Percentiles rank a stretch among this genome's conserved stretches.
These are phyloP conservation scores for Aurelia sp. DNA, from an alignment of 30 jellyfish, hydroid and myxozoan species.

Conservation along the genomic window DNA sequence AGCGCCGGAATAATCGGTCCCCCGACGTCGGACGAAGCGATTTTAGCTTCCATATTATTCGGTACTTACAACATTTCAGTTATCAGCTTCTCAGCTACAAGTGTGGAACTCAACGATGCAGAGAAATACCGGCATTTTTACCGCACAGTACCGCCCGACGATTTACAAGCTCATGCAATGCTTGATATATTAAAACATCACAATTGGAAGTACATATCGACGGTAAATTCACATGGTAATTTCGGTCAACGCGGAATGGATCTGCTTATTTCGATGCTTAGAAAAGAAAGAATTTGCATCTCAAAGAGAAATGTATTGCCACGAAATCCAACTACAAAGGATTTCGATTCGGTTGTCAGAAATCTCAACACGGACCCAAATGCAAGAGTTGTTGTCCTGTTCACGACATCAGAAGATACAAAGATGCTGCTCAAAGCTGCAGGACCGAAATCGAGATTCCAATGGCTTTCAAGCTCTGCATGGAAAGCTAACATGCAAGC, in stretches of 20 bases:
- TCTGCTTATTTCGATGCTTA: not conserved
- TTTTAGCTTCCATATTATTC: constrained; percentile 19
- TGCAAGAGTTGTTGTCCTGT: constrained; percentile 23
- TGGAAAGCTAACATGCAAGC: constrained; percentile 2
- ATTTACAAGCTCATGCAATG: constrained; percentile 26
- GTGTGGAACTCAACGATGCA: constrained; percentile 35
- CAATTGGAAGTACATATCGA: constrained; percentile 55
- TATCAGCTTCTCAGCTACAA: constrained; percentile 52
- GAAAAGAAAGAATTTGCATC: constrained; percentile 16
- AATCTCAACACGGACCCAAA: not conserved
- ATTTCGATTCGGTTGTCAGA: constrained; percentile 15
- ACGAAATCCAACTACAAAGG: not conserved
- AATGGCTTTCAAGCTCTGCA: constrained; percentile 9
- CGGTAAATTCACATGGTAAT: constrained; percentile 38
- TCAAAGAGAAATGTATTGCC: constrained; percentile 22
- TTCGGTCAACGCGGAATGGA: constrained; percentile 61
- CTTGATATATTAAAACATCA: constrained; percentile 12
- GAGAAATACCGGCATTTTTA: constrained; percentile 34
- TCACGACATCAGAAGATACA: constrained; percentile 41
- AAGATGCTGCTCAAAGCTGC: constrained; percentile 44
- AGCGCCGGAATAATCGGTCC: constrained; percentile 43
- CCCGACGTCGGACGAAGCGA: constrained; percentile 56
- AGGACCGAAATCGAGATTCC: not conserved
- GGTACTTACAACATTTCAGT: constrained; percentile 25
- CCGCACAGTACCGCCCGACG: constrained; percentile 57